Evolutionary conservation across 2,113 vertebrate species (phyloP).

Genomic region (Grammomys surdaster): DNA sequence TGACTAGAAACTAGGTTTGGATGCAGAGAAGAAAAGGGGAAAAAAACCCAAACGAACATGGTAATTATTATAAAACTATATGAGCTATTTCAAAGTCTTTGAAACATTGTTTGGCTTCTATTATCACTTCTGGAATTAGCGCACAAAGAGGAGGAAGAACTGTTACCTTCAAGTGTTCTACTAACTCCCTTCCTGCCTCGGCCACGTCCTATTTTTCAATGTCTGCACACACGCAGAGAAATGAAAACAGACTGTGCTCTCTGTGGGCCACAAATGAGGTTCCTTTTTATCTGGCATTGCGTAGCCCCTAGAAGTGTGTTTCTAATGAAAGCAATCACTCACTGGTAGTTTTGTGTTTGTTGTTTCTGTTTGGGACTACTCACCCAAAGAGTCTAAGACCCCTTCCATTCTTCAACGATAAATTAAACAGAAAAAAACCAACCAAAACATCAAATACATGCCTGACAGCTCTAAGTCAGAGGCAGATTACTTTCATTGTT

Average conservation of each 20-base stretch:
- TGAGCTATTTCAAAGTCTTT: conserved; percentile 40
- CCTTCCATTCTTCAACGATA: conserved; percentile 70
- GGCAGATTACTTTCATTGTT: conserved; percentile 79
- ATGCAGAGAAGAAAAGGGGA: background rate
- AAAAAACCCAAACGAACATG: background rate
- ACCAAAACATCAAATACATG: background rate
- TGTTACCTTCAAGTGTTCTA: background rate
- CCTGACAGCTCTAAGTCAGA: conserved; percentile 74
- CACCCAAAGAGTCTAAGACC: background rate
- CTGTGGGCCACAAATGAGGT: conserved; percentile 65
- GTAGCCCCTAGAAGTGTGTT: conserved; percentile 49
- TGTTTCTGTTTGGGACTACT: conserved; percentile 56
- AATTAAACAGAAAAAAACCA: background rate
- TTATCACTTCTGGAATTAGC: conserved; percentile 62
- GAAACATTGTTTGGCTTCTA: conserved; percentile 38
- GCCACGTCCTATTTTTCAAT: conserved; percentile 47
- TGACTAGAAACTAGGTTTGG: conserved; percentile 30
- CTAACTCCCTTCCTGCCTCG: conserved; percentile 62
- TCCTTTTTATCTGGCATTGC: conserved; percentile 76
- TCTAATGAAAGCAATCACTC: conserved; percentile 66
- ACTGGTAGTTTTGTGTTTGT: background rate
- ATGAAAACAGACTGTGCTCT: conserved; percentile 71
- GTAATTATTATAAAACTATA: background rate
- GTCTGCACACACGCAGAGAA: conserved; percentile 72
- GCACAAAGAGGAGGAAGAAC: conserved; percentile 42